A percentile compares a stretch with the other conserved stretches of the same genome.
Evolutionary conservation across 2,888 invertebrate species (phyloP).

Genomic region (Hymenopus coronatus): DNA sequence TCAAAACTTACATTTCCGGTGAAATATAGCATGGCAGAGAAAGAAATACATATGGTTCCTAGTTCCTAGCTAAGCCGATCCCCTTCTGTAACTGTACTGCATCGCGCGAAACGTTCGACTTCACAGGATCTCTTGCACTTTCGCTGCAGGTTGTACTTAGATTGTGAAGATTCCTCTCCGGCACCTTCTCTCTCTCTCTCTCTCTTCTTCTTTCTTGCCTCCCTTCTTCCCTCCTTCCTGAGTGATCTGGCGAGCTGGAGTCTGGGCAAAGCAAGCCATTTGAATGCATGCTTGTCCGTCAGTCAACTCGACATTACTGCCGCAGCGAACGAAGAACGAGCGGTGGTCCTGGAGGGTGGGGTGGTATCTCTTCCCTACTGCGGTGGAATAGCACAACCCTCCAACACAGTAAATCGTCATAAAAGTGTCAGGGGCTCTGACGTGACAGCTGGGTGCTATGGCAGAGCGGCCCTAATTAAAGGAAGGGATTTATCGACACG

Average conservation of each 20-base stretch:
- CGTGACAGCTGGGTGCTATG: conserved; percentile 55
- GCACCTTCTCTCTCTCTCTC: neutral
- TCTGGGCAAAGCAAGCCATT: conserved; percentile 62
- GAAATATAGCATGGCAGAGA: too few relatives aligned
- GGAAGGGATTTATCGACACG: conserved; percentile 48
- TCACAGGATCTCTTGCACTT: neutral
- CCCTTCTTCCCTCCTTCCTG: neutral
- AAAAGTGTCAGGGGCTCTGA: conserved; percentile 68
- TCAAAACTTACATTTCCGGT: too few relatives aligned
- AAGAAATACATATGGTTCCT: too few relatives aligned
- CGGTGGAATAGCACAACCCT: neutral
- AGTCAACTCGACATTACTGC: conserved; percentile 53
- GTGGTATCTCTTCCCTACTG: conserved; percentile 32
- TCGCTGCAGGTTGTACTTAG: neutral
- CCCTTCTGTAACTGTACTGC: too few relatives aligned
- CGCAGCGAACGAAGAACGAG: conserved; percentile 35
- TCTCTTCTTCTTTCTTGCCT: neutral
- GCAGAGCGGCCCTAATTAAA: conserved; percentile 46
- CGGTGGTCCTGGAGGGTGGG: conserved; percentile 37
- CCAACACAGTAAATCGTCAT: conserved; percentile 59
- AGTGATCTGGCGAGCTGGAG: neutral
- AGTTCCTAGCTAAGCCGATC: too few relatives aligned
- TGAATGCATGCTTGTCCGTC: conserved; percentile 74
- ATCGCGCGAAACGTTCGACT: neutral
- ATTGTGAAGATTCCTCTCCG: neutral